phyloP scores from a whole-genome alignment of 1,140 invertebrate species.

The Alviniconcha marisindica region DNA sequence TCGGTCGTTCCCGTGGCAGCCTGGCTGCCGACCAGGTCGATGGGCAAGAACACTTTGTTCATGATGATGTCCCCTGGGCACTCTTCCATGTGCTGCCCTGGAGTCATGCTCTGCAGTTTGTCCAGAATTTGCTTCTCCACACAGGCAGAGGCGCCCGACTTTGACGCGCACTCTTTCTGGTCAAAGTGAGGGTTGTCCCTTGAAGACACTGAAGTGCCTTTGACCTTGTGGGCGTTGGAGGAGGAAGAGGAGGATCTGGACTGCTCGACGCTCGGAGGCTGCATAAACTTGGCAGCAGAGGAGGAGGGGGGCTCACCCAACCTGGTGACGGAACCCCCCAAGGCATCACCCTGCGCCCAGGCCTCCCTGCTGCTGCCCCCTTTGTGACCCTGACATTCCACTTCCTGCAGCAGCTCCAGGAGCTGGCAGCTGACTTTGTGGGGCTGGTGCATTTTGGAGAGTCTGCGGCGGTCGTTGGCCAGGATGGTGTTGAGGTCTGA shows the following conservation, averaged over 20 bases:
- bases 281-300: slow-evolving; percentile 2
- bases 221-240: background rate
- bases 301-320: background rate
- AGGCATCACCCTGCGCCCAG: background rate
- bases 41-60: slow-evolving; percentile 28
- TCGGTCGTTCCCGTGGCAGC: background rate
- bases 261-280: background rate
- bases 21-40: slow-evolving; percentile 1
- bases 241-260: background rate
- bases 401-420: slow-evolving; percentile 44
- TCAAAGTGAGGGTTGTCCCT: too few relatives aligned
- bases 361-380: background rate
- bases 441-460: slow-evolving; percentile 51
- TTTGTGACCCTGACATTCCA: slow-evolving; percentile 28
- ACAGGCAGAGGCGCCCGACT: background rate
- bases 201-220: background rate
- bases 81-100: slow-evolving; percentile 1
- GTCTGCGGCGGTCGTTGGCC: slow-evolving; percentile 44
- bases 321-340: background rate
- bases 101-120: slow-evolving; percentile 29
- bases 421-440: slow-evolving; percentile 54
- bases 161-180: background rate
- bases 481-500: slow-evolving; percentile 43
- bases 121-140: slow-evolving; percentile 36
- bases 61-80: slow-evolving; percentile 37